Base-by-base conservation (phyloP, 2,113 vertebrate species). In the Fregetta grallaria region DNA sequence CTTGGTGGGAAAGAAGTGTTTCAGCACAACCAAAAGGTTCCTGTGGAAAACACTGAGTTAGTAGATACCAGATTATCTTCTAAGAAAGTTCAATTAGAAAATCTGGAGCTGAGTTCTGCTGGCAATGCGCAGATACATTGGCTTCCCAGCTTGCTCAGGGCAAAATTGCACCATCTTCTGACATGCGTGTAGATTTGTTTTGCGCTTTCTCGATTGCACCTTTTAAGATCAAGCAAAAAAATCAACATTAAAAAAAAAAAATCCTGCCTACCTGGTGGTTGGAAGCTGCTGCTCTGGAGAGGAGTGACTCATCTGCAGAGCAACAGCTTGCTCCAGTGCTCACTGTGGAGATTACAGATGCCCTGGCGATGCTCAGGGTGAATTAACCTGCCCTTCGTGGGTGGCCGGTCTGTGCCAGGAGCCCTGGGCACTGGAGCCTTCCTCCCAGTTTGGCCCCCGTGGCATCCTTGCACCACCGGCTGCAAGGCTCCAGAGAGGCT, bases 161-260 rank as follows among this genome's bases (percentile, higher is more conserved):
- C 0, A 0, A 85, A 63, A 49, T 23, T 58, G 11, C 19, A 45
- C 25, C n/a, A 20, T 21, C 52, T 73, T 76, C 38, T 81, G 19
- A 38, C 30, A 19, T 15, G 21, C 0, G 1, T 1, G 3, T 25
- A 42, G 26, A 26, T 67, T 45, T 1, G 2, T 53, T 86, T 63
- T 32, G 4, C 50, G 15, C 10, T 71, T 29, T 75, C 22, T 34
- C 0, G 16, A 13, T 34, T 38, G 8, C 21, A 52, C 23, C 8
- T 40, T 63, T 79, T 66, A 45, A 53, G 26, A 63, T 21, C 30
- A 66, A 88, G 22, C 11, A 21, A 65, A 86, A 86, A 68, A 34
- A 13, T 19, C n/a, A 58, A n/a, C 8, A 16, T 59, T 27, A 8
- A 38, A 49, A 67, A 42, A 26, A 62, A 17, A 20, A 3, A 23